Percentiles rank a stretch among this genome's conserved stretches.
phyloP scores from a whole-genome alignment of 2,888 invertebrate species.

The Idaea straminata region DNA sequence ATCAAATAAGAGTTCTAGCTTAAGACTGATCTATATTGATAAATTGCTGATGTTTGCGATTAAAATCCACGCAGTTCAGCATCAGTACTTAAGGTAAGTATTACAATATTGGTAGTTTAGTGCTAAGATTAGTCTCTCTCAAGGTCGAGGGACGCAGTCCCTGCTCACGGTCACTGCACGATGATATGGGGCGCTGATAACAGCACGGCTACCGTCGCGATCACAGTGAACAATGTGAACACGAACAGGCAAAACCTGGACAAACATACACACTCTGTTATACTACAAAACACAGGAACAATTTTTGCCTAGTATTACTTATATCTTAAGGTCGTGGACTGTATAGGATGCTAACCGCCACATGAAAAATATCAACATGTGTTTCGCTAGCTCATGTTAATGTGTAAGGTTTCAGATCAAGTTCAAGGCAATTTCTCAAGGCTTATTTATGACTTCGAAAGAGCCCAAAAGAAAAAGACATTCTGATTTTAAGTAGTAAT shows the following conservation, averaged over 20 bases:
- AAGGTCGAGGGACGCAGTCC: slow-evolving; percentile 30
- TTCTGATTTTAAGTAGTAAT: no score
- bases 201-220: slow-evolving; percentile 94
- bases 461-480: no score
- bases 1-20: no score
- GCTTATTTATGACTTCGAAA: no score
- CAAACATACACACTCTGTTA: slow-evolving; percentile 22
- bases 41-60: not conserved
- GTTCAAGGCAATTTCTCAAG: no score
- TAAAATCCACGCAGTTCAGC: slow-evolving; percentile 1
- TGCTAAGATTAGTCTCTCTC: slow-evolving; percentile 71
- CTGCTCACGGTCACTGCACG: slow-evolving; percentile 84
- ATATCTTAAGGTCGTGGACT: no score
- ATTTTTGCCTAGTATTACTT: no score
- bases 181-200: slow-evolving; percentile 96
- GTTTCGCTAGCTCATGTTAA: no score
- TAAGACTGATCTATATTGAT: not conserved
- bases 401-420: no score
- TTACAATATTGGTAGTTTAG: slow-evolving; percentile 26
- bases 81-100: slow-evolving; percentile 3
- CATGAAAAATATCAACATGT: no score
- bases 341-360: no score
- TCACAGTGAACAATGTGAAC: slow-evolving; percentile 96
- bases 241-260: slow-evolving; percentile 94
- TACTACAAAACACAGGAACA: not conserved